These are phyloP conservation scores for Nannospalax galili DNA, from an alignment of 2,113 vertebrate genomes.

Conservation along the genomic window DNA sequence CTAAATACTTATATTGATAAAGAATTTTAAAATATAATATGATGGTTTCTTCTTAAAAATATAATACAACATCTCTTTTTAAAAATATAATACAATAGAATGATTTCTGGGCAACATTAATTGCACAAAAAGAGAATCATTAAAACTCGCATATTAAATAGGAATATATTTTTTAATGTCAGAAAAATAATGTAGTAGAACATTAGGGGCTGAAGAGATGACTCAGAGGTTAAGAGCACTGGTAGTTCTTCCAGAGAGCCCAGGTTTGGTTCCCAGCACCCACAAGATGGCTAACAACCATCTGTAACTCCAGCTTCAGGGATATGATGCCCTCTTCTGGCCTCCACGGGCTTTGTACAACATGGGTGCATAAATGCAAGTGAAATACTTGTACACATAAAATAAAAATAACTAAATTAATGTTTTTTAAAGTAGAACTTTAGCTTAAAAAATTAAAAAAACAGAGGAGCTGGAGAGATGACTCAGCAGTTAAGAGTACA, in stretches of 20 bases:
- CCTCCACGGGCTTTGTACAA: too few relatives aligned
- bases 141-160: neutral
- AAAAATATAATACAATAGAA: neutral
- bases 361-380: too few relatives aligned
- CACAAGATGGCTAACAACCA: too few relatives aligned
- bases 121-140: neutral
- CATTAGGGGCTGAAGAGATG: neutral
- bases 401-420: too few relatives aligned
- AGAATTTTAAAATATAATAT: too few relatives aligned
- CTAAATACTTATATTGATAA: conserved; percentile 31
- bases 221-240: neutral
- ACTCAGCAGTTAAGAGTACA: too few relatives aligned
- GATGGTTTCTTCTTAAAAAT: neutral
- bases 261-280: too few relatives aligned
- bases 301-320: too few relatives aligned
- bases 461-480: too few relatives aligned
- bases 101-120: conserved; percentile 13
- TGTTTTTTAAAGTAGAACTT: neutral
- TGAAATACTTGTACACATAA: too few relatives aligned
- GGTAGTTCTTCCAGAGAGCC: too few relatives aligned
- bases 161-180: neutral
- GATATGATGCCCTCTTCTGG: too few relatives aligned
- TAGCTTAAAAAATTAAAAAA: neutral
- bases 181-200: neutral
- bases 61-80: neutral